A percentile compares a stretch with the other conserved stretches of the same genome.
Conservation (phyloP, 2,888 invertebrate species). For the Synanthedon vespiformis region DNA sequence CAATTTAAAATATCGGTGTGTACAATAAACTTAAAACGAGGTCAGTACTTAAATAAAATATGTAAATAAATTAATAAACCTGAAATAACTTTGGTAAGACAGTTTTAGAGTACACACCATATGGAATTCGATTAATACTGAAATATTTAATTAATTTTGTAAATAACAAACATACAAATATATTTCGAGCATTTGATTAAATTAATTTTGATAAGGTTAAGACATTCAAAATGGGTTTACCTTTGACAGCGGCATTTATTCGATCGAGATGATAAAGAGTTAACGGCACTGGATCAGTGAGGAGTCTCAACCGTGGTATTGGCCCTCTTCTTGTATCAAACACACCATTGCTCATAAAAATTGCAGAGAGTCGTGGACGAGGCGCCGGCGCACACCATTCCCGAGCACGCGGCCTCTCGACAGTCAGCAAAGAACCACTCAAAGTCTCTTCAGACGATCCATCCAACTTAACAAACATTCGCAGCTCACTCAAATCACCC, state of each 20-base stretch:
- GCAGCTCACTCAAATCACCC: conserved; percentile 51
- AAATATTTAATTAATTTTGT: no score
- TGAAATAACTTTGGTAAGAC: no score
- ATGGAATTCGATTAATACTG: no score
- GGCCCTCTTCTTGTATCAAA: conserved; percentile 35
- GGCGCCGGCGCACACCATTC: conserved; percentile 56
- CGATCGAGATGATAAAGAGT: conserved; percentile 65
- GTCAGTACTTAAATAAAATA: no score
- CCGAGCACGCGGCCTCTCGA: conserved; percentile 40
- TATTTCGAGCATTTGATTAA: no score
- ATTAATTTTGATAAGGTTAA: neutral
- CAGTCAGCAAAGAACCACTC: conserved; percentile 49
- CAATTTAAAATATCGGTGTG: no score
- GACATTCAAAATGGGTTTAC: conserved; percentile 22
- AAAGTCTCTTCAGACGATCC: conserved; percentile 36
- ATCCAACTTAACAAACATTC: conserved; percentile 44
- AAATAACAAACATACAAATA: no score
- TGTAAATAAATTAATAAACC: no score
- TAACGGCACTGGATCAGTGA: conserved; percentile 65
- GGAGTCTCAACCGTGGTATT: conserved; percentile 37
- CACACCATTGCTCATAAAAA: conserved; percentile 52
- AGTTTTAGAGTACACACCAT: no score
- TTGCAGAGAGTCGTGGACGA: conserved; percentile 56
- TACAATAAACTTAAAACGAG: no score
- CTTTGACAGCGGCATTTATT: conserved; percentile 68